Evolutionary conservation across 1,140 invertebrate genomes (phyloP), one percentile per base, ranked within the genome.

Genomic region (Polyergus mexicanus): DNA sequence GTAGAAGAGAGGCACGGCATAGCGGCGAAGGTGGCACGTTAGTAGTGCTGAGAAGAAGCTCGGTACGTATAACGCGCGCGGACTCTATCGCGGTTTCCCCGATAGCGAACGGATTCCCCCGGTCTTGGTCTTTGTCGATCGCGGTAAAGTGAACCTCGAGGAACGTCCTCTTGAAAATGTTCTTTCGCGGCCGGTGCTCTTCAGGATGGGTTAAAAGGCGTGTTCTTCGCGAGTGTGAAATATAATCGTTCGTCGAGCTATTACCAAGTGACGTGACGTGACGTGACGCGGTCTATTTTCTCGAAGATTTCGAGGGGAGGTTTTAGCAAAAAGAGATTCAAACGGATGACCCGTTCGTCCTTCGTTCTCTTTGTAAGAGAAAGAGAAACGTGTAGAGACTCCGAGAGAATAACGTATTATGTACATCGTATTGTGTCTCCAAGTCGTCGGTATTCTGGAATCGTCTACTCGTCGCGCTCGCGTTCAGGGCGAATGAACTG

Each of bases 1-100:
- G 87, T 32, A 71, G 78, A 56, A 76, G 85, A 76, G 85, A 51
- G 80, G 60, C 77, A 62, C 76, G 63, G 62, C 76, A 88, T 63
- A 87, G 54, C 86, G 66, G 60, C 86, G 68, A 51, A 85, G 88
- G 86, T 87, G 88, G 87, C 77, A 85, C 81, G 77, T 81, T 72
- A 86, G 76, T 66, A 58, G 80, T 28, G 60, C 41, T n/a, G 80
- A 78, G 66, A 16, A 77, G 86, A 85, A 80, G 74, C 41, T 77
- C 56, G 85, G 81, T 66, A 66, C 69, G 11, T 38, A 60, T 60
- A 66, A 66, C 84, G 84, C 72, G 72, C 58, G 74, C 71, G 71
- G 32, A 89, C 68, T 85, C 60, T 85, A 77, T 74, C 86, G 81
- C 76, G 65, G 47, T 41, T 68, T 54, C 51, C 68, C n/a, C 74